Conservation (phyloP, 2,888 invertebrate species). For the Entomobrya multifasciata region DNA sequence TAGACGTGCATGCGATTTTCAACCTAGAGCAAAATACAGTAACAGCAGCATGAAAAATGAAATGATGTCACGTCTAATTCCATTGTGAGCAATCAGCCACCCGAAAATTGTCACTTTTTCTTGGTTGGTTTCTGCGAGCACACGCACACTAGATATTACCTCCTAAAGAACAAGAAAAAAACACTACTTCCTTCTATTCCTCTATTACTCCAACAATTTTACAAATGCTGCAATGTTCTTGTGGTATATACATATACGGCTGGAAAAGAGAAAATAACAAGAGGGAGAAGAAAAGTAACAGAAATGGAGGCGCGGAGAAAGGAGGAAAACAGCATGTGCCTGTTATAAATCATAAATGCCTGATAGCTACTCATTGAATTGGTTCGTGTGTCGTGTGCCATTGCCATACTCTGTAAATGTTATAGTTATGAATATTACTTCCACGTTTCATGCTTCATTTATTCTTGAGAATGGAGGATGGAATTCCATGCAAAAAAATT, state of each 20-base stretch:
- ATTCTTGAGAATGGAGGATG: background rate
- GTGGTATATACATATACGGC: no score
- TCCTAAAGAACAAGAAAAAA: no score
- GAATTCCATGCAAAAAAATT: background rate
- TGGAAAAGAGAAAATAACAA: background rate
- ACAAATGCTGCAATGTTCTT: background rate
- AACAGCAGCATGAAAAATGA: slow-evolving; percentile 44
- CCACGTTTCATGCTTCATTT: background rate
- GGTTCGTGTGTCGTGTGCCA: background rate
- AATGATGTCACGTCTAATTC: slow-evolving; percentile 52
- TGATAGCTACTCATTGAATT: slow-evolving; percentile 35
- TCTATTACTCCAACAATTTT: background rate
- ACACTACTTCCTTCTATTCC: background rate
- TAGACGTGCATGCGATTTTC: background rate
- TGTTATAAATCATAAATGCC: slow-evolving; percentile 48
- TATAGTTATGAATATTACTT: slow-evolving; percentile 8
- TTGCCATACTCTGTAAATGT: background rate
- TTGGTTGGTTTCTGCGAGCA: background rate
- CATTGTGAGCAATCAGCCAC: slow-evolving; percentile 55
- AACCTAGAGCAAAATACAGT: background rate
- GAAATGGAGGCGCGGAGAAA: background rate
- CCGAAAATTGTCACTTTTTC: slow-evolving; percentile 50
- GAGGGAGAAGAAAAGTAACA: background rate
- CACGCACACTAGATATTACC: background rate
- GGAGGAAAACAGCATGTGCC: slow-evolving; percentile 27